These are phyloP conservation scores for Euwallacea fornicatus DNA, from an alignment of 1,140 invertebrate genomes.

Conservation along the genomic window DNA sequence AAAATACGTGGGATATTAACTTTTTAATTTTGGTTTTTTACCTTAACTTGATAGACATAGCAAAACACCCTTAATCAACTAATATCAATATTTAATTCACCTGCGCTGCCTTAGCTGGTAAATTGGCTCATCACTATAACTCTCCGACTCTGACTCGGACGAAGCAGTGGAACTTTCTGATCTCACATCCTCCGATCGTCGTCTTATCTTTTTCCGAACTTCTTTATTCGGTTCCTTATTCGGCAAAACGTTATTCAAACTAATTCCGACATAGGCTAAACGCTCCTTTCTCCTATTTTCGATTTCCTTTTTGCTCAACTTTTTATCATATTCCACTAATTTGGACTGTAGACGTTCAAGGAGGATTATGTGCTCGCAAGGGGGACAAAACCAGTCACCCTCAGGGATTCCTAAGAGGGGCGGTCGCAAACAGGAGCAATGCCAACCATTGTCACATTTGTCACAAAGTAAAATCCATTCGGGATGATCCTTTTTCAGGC, in stretches of 20 bases:
- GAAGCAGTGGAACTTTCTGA: constrained; percentile 32
- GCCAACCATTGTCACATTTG: constrained; percentile 91
- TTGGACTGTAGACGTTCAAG: constrained; percentile 68
- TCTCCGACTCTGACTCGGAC: constrained; percentile 49
- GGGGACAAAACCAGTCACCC: constrained; percentile 96
- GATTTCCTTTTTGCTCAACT: constrained; percentile 65
- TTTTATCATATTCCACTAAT: constrained; percentile 64
- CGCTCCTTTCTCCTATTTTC: constrained; percentile 71
- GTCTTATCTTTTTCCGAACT: constrained; percentile 47
- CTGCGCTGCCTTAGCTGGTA: constrained; percentile 75
- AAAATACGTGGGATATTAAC: too few relatives aligned
- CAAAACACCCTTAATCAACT: background rate
- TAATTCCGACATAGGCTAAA: constrained; percentile 75
- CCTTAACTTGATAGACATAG: too few relatives aligned
- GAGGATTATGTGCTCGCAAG: constrained; percentile 84
- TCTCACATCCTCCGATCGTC: constrained; percentile 45
- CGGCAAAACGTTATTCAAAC: constrained; percentile 71
- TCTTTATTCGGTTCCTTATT: constrained; percentile 50
- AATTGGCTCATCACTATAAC: constrained; percentile 67
- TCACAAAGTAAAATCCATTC: constrained; percentile 96
- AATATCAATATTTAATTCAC: constrained; percentile 24
- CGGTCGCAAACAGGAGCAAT: constrained; percentile 89
- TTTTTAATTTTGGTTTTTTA: too few relatives aligned
- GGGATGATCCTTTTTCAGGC: constrained; percentile 86
- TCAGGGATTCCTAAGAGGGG: constrained; percentile 91